These are phyloP conservation scores for Onychorhynchus coronatus DNA, from an alignment of 2,113 vertebrate genomes.

Conservation along the genomic window DNA sequence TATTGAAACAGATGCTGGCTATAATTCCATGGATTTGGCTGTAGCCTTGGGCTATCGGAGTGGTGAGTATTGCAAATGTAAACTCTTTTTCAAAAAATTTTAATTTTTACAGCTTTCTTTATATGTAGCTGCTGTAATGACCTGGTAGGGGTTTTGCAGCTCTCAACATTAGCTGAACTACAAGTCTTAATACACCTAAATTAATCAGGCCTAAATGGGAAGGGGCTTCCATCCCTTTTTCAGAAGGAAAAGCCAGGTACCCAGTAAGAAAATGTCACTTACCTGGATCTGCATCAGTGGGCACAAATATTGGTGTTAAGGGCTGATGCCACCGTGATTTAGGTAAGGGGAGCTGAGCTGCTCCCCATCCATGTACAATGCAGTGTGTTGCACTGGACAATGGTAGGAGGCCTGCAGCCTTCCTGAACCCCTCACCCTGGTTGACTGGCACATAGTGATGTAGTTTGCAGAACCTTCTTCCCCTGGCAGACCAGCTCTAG, in stretches of 20 bases:
- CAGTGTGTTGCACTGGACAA: neutral
- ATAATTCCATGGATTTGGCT: constrained; percentile 97
- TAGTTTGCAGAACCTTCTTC: neutral
- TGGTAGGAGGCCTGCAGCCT: neutral
- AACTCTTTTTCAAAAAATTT: neutral
- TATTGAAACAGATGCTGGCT: constrained; percentile 94
- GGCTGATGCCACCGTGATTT: neutral
- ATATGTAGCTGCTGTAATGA: neutral
- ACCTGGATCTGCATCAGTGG: neutral
- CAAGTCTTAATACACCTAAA: neutral
- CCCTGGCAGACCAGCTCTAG: neutral
- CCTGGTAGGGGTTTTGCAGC: neutral
- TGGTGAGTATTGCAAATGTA: constrained; percentile 74
- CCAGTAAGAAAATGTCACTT: neutral
- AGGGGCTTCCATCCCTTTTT: neutral
- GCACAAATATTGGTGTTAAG: neutral
- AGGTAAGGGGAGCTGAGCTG: neutral
- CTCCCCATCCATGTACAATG: neutral
- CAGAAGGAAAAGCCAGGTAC: neutral
- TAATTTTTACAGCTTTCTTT: neutral
- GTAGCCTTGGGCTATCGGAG: constrained; percentile 94
- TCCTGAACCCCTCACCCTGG: neutral
- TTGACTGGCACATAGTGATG: neutral
- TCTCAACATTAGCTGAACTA: neutral
- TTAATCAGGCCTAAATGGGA: neutral